A percentile compares a stretch with the other conserved stretches of the same genome.
Conservation (phyloP, 2,888 invertebrate species). For the Spodoptera exigua region DNA sequence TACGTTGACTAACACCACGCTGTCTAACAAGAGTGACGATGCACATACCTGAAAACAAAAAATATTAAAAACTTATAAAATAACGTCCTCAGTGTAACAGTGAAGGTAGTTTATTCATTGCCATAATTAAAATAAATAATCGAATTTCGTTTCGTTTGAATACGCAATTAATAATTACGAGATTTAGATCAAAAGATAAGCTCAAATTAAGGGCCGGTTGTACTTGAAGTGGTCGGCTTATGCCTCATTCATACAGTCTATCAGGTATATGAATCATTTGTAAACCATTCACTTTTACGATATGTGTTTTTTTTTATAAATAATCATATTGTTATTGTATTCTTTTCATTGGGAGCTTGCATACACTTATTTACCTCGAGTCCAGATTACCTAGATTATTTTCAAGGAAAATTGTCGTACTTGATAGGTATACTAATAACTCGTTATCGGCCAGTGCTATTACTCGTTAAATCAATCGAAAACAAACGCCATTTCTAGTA, state of each 20-base stretch:
- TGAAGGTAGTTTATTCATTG: constrained; percentile 62
- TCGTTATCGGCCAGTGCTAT: constrained; percentile 7
- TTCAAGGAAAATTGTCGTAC: constrained; percentile 23
- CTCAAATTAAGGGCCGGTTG: constrained; percentile 56
- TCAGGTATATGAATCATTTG: constrained; percentile 45
- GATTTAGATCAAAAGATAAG: constrained; percentile 62
- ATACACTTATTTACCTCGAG: too few relatives aligned
- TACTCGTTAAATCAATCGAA: too few relatives aligned
- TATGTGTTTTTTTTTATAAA: constrained; percentile 25
- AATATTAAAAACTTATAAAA: constrained; percentile 8
- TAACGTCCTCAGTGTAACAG: constrained; percentile 27
- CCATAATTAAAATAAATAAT: constrained; percentile 68
- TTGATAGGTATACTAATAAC: too few relatives aligned
- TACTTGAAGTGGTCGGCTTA: constrained; percentile 43
- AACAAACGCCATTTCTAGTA: too few relatives aligned
- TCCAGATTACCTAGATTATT: constrained; percentile 37
- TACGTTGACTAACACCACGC: too few relatives aligned
- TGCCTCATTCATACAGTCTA: constrained; percentile 38
- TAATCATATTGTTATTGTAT: constrained; percentile 24
- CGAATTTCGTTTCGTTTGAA: constrained; percentile 65
- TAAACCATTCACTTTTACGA: constrained; percentile 53
- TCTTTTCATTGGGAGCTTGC: too few relatives aligned
- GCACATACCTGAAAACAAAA: too few relatives aligned
- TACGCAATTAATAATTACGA: constrained; percentile 63
- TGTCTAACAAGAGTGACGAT: too few relatives aligned